Base-by-base conservation (phyloP, 2,113 vertebrate genomes). In the Xyrauchen texanus region DNA sequence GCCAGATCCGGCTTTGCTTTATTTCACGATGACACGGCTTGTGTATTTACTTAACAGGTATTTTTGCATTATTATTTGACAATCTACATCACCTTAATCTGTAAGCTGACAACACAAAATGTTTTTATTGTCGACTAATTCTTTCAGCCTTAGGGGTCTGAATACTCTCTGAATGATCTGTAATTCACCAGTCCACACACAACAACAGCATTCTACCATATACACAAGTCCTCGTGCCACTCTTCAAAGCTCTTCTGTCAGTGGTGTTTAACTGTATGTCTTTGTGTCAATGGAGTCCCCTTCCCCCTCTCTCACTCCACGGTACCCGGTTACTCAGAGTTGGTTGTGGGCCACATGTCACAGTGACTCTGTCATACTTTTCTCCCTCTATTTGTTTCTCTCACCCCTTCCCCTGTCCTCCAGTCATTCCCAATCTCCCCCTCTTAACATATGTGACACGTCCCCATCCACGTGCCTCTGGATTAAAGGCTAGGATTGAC, bases 401-500 rank as follows among this genome's bases (percentile, higher is more conserved):
- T 92, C 88, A 93, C 91, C 91, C 87, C 92, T 90, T 92, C 93
- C 89, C 88, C 86, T 92, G 88, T 93, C 92, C 94, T 88, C 92
- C 80, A 91, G 95, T 93, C 93, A 93, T 94, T 94, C 94, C 91
- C 91, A 87, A 91, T 92, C 92, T 92, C 80, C 89, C 94, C 90
- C 92, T 88, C 90, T 94, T 95, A 95, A 94, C 94, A 96, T 95
- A 96, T 95, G 94, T 95, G 93, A 94, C 95, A 94, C 94, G 96
- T 97, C 95, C 94, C 94, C 92, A 86, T 93, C 89, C 88, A 92
- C 92, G 93, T 92, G 94, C 94, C 92, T 94, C 94, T 95, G 94
- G 94, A 96, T 95, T 96, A 95, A 92, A 92, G 83, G 86, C 92
- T 85, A 81, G 93, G 95, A 95, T 94, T 96, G 96, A 95, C 92